Conservation (phyloP, 92 coral and sea anemone species). For the Micromussa lordhowensis region DNA sequence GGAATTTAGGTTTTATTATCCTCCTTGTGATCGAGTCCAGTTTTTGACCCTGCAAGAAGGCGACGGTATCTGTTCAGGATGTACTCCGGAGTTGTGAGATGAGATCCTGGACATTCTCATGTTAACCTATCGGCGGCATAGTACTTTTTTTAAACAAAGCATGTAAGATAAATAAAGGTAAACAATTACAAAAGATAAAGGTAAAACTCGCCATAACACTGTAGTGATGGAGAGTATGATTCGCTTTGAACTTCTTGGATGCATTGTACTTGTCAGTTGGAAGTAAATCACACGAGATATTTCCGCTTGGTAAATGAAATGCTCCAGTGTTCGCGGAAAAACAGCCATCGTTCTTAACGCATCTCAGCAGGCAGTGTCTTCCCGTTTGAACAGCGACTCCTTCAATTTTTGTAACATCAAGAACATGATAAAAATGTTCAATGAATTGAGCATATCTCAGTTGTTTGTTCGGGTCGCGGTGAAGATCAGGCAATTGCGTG, state of each 20-base stretch:
- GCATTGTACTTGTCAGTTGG: slow-evolving; percentile 18
- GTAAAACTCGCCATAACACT: slow-evolving; percentile 14
- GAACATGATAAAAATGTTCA: neutral
- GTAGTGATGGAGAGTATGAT: slow-evolving; percentile 24
- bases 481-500: neutral
- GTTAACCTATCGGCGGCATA: too few relatives aligned
- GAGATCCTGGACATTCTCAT: too few relatives aligned
- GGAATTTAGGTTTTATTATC: too few relatives aligned
- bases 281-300: slow-evolving; percentile 18
- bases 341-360: neutral
- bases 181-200: too few relatives aligned
- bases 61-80: too few relatives aligned
- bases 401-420: neutral
- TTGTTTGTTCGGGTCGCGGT: neutral
- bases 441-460: neutral
- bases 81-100: too few relatives aligned
- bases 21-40: too few relatives aligned
- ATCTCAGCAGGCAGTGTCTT: neutral
- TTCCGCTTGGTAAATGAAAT: neutral
- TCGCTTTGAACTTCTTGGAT: slow-evolving; percentile 2
- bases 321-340: slow-evolving; percentile 13
- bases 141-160: too few relatives aligned
- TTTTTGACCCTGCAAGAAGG: too few relatives aligned
- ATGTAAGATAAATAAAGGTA: too few relatives aligned
- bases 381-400: neutral